Conservation (phyloP, 1,140 invertebrate species). For the Cydia amplana region DNA sequence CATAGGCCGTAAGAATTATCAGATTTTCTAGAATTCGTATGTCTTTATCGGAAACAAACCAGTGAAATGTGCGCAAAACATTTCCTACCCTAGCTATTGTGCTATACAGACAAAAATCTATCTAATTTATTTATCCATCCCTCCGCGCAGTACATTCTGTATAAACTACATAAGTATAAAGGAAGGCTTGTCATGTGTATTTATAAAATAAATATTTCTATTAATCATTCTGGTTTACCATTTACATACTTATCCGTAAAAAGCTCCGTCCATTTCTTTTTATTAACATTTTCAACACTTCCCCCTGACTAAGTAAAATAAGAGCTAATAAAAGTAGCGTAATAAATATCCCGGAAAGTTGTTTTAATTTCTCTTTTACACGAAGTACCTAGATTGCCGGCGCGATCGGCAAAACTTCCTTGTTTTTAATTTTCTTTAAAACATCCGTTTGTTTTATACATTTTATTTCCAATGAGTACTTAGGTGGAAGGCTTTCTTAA, state of each 20-base stretch:
- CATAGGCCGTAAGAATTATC: too few species aligned
- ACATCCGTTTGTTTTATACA: conserved; percentile 69
- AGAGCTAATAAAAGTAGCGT: conserved; percentile 70
- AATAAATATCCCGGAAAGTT: conserved; percentile 78
- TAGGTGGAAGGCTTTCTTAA: conserved; percentile 70
- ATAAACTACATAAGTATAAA: too few species aligned
- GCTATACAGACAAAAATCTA: too few species aligned
- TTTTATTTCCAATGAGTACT: conserved; percentile 69
- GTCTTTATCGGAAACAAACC: too few species aligned
- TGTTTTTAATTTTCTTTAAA: conserved; percentile 78
- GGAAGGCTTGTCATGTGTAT: too few species aligned
- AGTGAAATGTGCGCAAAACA: too few species aligned
- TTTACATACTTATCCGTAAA: background rate
- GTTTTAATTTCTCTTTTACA: conserved; percentile 78
- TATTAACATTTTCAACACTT: conserved; percentile 39
- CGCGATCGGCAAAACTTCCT: conserved; percentile 73
- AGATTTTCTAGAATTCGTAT: too few species aligned
- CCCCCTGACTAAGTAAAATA: conserved; percentile 41
- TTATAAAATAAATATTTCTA: background rate
- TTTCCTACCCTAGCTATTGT: too few species aligned
- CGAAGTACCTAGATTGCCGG: conserved; percentile 67
- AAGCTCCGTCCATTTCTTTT: conserved; percentile 39
- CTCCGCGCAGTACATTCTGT: too few species aligned
- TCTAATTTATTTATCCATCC: too few species aligned
- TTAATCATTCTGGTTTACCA: background rate